A percentile compares a stretch with the other conserved stretches of the same genome.
Evolutionary conservation across 2,888 invertebrate genomes (phyloP).

Genomic region (Trichacis sp.): DNA sequence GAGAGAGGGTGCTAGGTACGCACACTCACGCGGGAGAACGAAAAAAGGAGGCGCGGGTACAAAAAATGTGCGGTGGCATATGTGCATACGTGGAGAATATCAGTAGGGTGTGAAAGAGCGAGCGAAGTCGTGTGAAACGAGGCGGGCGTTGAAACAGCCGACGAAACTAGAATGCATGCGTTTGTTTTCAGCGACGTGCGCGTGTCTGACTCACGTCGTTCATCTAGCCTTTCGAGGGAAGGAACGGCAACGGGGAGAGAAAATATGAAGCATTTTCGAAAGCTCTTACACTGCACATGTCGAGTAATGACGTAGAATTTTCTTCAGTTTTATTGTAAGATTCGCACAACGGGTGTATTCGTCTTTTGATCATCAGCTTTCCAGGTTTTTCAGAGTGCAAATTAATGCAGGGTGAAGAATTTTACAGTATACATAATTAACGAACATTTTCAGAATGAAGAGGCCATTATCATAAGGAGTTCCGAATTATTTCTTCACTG

Average conservation of each 20-base stretch:
- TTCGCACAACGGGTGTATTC: too few relatives aligned
- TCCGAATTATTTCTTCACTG: too few relatives aligned
- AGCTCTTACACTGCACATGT: neutral
- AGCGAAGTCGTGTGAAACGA: slow-evolving; percentile 30
- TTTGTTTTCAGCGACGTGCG: slow-evolving; percentile 51
- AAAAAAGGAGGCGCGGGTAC: slow-evolving; percentile 29
- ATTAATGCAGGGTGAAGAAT: too few relatives aligned
- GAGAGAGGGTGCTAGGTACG: slow-evolving; percentile 18
- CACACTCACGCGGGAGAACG: slow-evolving; percentile 21
- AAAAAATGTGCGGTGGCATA: slow-evolving; percentile 38
- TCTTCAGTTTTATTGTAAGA: too few relatives aligned
- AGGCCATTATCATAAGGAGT: too few relatives aligned
- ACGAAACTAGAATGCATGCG: slow-evolving; percentile 58
- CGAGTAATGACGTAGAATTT: neutral
- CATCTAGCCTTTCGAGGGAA: slow-evolving; percentile 13
- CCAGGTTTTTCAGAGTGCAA: too few relatives aligned
- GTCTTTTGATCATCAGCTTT: too few relatives aligned
- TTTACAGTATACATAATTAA: too few relatives aligned
- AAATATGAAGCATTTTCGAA: slow-evolving; percentile 9
- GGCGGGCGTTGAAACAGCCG: slow-evolving; percentile 21
- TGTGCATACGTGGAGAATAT: slow-evolving; percentile 49
- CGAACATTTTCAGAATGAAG: too few relatives aligned
- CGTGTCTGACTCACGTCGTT: slow-evolving; percentile 22
- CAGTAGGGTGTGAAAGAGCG: slow-evolving; percentile 58
- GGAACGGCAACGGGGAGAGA: neutral